A percentile compares a stretch with the other conserved stretches of the same genome.
Conservation (phyloP, 2,797 vertebrate genomes). For the Platalea minor region DNA sequence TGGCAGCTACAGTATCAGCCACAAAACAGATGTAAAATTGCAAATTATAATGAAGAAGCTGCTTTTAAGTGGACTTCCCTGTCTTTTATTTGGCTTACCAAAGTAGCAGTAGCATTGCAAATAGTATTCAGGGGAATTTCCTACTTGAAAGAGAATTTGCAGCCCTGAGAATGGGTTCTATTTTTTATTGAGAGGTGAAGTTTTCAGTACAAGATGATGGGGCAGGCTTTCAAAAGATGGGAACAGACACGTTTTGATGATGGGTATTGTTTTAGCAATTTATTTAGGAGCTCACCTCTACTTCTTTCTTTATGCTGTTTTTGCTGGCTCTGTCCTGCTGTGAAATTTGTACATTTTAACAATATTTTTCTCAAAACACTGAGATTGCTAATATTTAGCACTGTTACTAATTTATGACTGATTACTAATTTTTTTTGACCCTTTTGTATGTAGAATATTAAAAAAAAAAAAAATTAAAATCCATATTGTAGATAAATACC, state of each 20-base stretch:
- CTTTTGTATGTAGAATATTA: neutral
- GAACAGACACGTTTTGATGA: neutral
- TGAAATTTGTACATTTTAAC: neutral
- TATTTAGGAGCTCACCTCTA: neutral
- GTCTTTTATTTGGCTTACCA: neutral
- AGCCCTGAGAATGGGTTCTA: neutral
- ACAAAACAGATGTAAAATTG: neutral
- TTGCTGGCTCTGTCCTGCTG: neutral
- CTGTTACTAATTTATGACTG: neutral
- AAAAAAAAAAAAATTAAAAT: neutral
- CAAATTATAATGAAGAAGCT: neutral
- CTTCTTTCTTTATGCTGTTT: neutral
- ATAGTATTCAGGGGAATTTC: neutral
- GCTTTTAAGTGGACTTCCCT: neutral
- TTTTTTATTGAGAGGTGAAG: neutral
- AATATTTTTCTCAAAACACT: neutral
- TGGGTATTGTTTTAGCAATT: neutral
- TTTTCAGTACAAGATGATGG: neutral
- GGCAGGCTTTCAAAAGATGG: neutral
- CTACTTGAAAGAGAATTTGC: neutral
- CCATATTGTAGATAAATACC: neutral
- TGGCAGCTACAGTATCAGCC: neutral
- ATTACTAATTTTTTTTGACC: neutral
- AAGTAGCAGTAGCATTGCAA: neutral
- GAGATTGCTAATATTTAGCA: neutral